phyloP scores from a whole-genome alignment of 2,113 vertebrate genomes.

The Tringa solitaria region DNA sequence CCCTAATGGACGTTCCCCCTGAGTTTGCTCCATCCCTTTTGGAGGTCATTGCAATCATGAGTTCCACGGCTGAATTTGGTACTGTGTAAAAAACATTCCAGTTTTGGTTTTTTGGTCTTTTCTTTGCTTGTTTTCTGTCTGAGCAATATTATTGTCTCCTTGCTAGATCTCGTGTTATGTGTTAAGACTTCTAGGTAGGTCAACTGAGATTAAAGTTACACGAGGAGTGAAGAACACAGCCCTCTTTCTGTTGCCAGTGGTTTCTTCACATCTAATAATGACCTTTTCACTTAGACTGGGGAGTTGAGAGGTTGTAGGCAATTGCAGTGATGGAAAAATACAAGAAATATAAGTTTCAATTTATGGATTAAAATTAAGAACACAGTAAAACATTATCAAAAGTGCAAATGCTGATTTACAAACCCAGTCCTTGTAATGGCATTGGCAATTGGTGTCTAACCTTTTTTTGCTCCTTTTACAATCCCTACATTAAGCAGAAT shows the following conservation, averaged over 20 bases:
- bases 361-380: neutral
- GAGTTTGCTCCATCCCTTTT: neutral
- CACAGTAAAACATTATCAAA: neutral
- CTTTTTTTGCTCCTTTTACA: neutral
- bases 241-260: neutral
- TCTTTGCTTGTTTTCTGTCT: neutral
- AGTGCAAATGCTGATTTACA: neutral
- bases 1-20: neutral
- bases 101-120: neutral
- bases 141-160: neutral
- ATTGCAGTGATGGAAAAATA: neutral
- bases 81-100: rapidly evolving
- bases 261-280: neutral
- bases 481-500: neutral
- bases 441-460: neutral
- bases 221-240: neutral
- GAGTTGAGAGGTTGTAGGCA: neutral
- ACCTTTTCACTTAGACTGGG: neutral
- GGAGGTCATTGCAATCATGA: rapidly evolving
- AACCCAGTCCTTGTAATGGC: neutral
- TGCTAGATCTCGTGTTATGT: neutral
- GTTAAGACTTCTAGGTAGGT: neutral
- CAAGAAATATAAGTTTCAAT: neutral
- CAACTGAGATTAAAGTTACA: neutral
- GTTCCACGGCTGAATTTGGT: neutral